phyloP scores from a whole-genome alignment of 2,113 vertebrate species.

The Rana temporaria region DNA sequence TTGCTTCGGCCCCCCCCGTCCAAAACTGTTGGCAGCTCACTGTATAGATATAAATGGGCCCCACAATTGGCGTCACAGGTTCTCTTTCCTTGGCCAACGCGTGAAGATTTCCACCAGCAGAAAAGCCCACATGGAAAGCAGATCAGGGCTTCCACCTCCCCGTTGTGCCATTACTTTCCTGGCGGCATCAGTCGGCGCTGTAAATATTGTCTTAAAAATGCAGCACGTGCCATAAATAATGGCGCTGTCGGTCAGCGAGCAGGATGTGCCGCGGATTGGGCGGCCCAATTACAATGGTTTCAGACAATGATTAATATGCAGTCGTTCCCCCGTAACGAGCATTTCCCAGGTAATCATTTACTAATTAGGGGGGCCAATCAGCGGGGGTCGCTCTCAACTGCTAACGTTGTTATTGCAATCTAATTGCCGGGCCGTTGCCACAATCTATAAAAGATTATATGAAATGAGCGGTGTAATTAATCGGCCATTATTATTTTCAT shows the following conservation, averaged over 20 bases:
- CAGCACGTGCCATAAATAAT: constrained; percentile 33
- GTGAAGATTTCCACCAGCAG: background rate
- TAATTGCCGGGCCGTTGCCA: constrained; percentile 41
- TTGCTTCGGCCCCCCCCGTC: too few species aligned
- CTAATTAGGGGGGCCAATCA: constrained; percentile 51
- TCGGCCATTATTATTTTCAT: constrained; percentile 42
- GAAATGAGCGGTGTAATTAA: constrained; percentile 48
- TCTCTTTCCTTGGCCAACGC: background rate
- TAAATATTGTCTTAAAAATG: constrained; percentile 43
- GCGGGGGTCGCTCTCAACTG: background rate
- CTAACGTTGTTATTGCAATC: constrained; percentile 44
- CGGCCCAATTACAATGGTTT: constrained; percentile 42
- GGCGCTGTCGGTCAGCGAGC: background rate
- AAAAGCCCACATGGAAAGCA: constrained; percentile 19
- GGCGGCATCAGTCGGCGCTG: constrained; percentile 22
- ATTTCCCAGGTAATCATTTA: constrained; percentile 56
- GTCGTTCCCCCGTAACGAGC: constrained; percentile 46
- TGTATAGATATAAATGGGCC: background rate
- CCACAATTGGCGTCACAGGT: background rate
- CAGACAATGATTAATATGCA: constrained; percentile 54
- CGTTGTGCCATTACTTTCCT: constrained; percentile 45
- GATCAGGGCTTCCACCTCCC: constrained; percentile 19
- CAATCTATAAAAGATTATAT: constrained; percentile 55
- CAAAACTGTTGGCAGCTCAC: too few species aligned
- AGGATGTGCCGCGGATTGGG: constrained; percentile 30